Conservation (phyloP, 2,797 vertebrate genomes). For the Channallabes apus region DNA sequence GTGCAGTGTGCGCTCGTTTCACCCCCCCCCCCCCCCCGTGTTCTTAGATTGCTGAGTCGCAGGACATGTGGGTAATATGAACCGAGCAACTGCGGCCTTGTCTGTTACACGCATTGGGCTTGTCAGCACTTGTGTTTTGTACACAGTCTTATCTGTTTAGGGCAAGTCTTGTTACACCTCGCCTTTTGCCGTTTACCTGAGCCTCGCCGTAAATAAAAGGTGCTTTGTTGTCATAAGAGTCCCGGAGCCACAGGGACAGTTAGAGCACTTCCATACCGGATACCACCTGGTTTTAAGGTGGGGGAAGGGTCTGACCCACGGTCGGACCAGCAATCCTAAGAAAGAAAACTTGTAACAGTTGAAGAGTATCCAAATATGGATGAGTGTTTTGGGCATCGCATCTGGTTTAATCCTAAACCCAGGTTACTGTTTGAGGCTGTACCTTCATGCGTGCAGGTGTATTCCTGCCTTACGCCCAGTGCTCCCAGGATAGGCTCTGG, state of each 20-base stretch:
- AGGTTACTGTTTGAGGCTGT: neutral
- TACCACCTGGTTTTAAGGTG: neutral
- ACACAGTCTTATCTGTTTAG: conserved; percentile 68
- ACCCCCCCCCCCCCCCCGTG: neutral
- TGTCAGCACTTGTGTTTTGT: conserved; percentile 70
- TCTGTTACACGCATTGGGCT: conserved; percentile 61
- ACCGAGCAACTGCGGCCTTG: conserved; percentile 60
- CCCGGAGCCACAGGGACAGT: neutral
- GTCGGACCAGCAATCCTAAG: neutral
- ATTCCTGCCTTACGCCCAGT: neutral
- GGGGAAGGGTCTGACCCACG: neutral
- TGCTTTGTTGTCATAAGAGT: conserved; percentile 13
- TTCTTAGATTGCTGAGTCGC: conserved; percentile 55
- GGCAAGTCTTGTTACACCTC: conserved; percentile 57
- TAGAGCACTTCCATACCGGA: neutral
- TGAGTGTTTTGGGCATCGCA: neutral
- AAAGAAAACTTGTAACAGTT: neutral
- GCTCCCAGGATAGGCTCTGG: neutral
- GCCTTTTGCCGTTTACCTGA: neutral
- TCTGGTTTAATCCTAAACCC: neutral
- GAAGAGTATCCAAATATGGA: neutral
- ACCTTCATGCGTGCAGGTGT: too few relatives aligned
- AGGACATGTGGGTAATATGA: conserved; percentile 69
- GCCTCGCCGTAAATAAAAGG: conserved; percentile 10
- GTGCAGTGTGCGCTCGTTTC: conserved; percentile 6